These are phyloP conservation scores for Daptonema setosum DNA, from an alignment of 2,888 invertebrate species.

Conservation along the genomic window DNA sequence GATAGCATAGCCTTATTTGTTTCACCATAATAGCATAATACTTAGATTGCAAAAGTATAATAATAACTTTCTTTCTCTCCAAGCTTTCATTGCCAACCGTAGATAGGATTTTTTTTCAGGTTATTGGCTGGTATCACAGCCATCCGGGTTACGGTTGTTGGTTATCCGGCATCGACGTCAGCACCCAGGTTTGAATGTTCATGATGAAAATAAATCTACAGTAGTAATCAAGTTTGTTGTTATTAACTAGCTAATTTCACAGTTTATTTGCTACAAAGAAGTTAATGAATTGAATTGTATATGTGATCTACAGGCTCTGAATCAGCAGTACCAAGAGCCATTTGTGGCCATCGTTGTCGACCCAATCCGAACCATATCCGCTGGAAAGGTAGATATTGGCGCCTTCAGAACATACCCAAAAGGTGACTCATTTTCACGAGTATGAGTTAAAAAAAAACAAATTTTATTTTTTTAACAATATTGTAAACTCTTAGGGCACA, in stretches of 20 bases:
- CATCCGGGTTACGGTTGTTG: conserved; percentile 99
- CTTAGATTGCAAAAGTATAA: not conserved
- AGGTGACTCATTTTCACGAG: conserved; percentile 45
- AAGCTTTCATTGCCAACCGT: not conserved
- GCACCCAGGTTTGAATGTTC: no score
- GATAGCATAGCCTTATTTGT: no score
- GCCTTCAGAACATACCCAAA: conserved; percentile 40
- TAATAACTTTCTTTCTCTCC: not conserved
- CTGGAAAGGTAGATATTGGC: conserved; percentile 89
- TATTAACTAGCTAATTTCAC: no score
- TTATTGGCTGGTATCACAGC: conserved; percentile 98
- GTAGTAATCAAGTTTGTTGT: no score
- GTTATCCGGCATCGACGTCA: conserved; percentile 91
- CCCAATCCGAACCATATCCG: conserved; percentile 87
- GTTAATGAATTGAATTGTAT: no score
- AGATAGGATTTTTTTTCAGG: no score
- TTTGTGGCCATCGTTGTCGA: conserved; percentile 41
- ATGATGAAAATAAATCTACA: no score
- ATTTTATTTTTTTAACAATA: not conserved
- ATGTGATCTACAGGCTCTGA: conserved; percentile 97
- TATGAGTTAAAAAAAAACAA: not conserved
- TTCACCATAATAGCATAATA: no score
- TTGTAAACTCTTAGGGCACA: not conserved
- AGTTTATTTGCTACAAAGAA: no score
- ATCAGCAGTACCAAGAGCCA: conserved; percentile 57